Conservation (phyloP, 2,797 vertebrate species). For the Threskiornis aethiopicus region DNA sequence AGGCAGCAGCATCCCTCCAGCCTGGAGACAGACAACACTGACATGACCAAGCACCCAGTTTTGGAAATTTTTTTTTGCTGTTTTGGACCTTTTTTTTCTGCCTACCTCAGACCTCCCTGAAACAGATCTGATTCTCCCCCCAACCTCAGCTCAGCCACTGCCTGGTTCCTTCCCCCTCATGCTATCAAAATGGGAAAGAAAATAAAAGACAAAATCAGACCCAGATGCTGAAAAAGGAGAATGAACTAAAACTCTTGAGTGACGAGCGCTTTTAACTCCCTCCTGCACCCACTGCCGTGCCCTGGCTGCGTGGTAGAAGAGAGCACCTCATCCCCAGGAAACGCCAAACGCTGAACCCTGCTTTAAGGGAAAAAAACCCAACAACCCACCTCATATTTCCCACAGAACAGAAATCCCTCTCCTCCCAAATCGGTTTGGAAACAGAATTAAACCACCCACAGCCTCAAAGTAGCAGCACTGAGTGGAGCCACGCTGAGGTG, state of each 20-base stretch:
- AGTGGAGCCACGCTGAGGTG: not conserved
- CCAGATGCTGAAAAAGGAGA: not conserved
- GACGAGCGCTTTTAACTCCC: not conserved
- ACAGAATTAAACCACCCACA: not conserved
- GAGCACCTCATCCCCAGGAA: not conserved
- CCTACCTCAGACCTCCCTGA: not conserved
- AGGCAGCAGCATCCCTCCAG: not conserved
- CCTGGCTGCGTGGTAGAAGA: accelerated
- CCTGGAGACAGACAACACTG: not conserved
- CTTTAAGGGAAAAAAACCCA: accelerated
- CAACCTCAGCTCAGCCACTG: not conserved
- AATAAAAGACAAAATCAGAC: not conserved
- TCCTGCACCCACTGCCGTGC: accelerated
- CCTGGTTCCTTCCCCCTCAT: not conserved
- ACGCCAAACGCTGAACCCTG: not conserved
- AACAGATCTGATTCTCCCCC: not conserved
- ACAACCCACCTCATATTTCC: not conserved
- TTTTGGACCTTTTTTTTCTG: not conserved
- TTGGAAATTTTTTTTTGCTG: not conserved
- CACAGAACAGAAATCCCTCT: not conserved
- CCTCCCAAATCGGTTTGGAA: not conserved
- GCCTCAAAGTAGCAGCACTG: not conserved
- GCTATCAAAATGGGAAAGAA: not conserved
- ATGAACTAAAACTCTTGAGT: not conserved
- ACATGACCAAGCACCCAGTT: not conserved